Evolutionary conservation across 2,113 vertebrate genomes (phyloP), one percentile per base, ranked within the genome.

Genomic region (Nibea coibor): DNA sequence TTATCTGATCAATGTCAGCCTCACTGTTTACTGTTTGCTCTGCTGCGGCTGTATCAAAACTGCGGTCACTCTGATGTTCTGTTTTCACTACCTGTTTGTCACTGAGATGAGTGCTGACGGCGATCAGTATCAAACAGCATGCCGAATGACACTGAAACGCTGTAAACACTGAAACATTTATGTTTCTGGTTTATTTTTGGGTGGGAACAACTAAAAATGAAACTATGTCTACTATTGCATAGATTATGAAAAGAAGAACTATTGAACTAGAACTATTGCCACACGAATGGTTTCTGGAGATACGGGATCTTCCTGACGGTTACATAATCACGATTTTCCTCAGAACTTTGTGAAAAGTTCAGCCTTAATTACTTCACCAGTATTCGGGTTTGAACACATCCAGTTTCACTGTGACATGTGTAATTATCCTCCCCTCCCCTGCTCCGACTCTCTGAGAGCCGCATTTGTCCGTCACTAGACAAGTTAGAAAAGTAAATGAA

Each of bases 381-480:
- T 16, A 35, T 43, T 56, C 84, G 71, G 1, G 79, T 80, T 72
- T 70, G 54, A 73, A 80, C 87, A 78, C 45, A 19, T 68, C 54
- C 11, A 75, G 81, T 82, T 28, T 84, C 84, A 82, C 53, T 50
- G n/a, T 22, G 1, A 45, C 12, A 0, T 4, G 16, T 72, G 48
- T 51, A 56, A 39, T 0, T 14, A 10, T 54, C 17, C 16, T 20
- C 43, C 59, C 24, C 47, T 48, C 24, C 26, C 3, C 22, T 20
- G 11, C 0, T 56, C 31, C 26, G n/a, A 26, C 26, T 63, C 42
- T 53, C 31, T 20, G n/a, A 61, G 47, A 61, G 48, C 28, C 0
- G 1, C 71, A 26, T 54, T 69, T 22, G 28, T 28, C 28, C 3
- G n/a, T 56, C 24, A 56, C 22, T 8, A 24, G n/a, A 56, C 22